These are phyloP conservation scores for Plecotus auritus DNA, from an alignment of 2,113 vertebrate genomes.

Conservation along the genomic window DNA sequence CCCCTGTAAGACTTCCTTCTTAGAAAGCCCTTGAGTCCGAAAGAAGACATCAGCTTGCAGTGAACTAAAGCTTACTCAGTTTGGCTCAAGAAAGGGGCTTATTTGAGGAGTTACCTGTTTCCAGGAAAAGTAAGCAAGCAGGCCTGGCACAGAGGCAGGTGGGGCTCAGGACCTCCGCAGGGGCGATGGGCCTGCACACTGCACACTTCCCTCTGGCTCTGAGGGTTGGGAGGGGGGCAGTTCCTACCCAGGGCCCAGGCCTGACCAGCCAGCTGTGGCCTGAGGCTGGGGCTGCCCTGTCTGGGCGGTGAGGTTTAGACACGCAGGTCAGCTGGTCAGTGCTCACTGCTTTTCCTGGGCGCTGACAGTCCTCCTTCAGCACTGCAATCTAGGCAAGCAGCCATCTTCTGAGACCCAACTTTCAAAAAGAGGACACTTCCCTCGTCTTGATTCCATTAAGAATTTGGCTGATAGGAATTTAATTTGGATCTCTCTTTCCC, in stretches of 20 bases:
- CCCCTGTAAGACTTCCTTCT: not conserved
- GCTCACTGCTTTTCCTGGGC: rapidly evolving
- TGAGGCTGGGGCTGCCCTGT: rapidly evolving
- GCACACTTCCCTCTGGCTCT: not conserved
- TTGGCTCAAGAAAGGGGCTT: not conserved
- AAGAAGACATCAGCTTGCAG: not conserved
- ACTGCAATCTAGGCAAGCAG: not conserved
- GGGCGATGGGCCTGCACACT: not conserved
- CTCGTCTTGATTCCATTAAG: not conserved
- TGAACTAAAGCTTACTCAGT: not conserved
- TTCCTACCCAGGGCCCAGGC: not conserved
- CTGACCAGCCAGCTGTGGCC: not conserved
- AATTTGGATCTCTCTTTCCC: not conserved
- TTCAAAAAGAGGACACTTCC: not conserved
- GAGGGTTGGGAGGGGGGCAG: not conserved
- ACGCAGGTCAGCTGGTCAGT: rapidly evolving
- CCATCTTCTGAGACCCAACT: not conserved
- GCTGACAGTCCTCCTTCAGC: rapidly evolving
- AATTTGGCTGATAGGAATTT: not conserved
- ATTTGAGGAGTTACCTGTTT: not conserved
- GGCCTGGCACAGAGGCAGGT: not conserved
- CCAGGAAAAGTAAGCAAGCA: not conserved
- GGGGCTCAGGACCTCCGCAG: too few species aligned
- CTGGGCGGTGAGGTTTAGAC: not conserved
- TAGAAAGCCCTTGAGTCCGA: not conserved